Conservation (phyloP, 2,888 invertebrate species). For the Eupeodes luniger region DNA sequence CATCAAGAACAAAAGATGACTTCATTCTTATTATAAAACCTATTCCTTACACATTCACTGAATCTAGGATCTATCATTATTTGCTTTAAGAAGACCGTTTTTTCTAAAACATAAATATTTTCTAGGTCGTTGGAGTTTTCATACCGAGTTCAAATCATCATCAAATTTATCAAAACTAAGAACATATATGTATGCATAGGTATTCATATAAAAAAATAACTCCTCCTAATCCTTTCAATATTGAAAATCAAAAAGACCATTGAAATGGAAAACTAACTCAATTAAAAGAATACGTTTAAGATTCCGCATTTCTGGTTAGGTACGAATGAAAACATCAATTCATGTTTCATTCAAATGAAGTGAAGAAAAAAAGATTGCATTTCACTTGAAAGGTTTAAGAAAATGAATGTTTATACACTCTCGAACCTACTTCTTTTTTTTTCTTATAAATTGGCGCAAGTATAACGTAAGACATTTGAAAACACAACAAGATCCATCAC, state of each 20-base stretch:
- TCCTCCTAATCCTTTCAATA: constrained; percentile 11
- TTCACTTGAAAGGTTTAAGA: constrained; percentile 41
- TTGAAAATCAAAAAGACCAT: constrained; percentile 15
- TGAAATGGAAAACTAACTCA: constrained; percentile 69
- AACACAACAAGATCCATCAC: neutral
- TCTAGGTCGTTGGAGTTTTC: too few relatives aligned
- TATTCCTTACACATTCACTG: too few relatives aligned
- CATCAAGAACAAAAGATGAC: too few relatives aligned
- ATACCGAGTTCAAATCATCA: too few relatives aligned
- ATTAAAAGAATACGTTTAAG: constrained; percentile 68
- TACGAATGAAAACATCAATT: constrained; percentile 20
- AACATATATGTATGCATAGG: neutral
- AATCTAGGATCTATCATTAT: too few relatives aligned
- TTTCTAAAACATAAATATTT: too few relatives aligned
- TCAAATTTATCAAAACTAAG: too few relatives aligned
- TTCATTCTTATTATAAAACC: too few relatives aligned
- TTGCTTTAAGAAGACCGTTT: too few relatives aligned
- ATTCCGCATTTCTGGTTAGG: neutral
- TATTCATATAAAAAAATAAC: neutral
- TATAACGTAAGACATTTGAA: constrained; percentile 67
- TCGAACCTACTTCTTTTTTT: neutral
- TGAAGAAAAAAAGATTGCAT: constrained; percentile 55
- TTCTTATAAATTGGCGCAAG: constrained; percentile 55
- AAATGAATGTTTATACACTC: constrained; percentile 54
- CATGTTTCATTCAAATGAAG: constrained; percentile 48